Conservation (phyloP, 2,113 vertebrate species). For the Narcine bancroftii region DNA sequence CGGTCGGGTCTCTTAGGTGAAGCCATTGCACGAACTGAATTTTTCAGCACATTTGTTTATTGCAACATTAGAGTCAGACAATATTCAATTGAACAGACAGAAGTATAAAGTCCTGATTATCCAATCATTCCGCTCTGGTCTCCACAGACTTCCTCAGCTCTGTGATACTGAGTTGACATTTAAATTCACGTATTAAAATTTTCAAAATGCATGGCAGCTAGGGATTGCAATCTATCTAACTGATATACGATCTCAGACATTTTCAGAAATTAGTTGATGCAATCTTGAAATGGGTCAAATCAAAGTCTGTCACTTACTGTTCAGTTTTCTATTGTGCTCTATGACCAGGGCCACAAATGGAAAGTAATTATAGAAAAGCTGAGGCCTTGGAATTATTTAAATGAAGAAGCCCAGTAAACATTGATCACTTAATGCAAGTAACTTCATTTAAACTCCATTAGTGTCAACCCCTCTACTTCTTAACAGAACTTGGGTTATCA, state of each 20-base stretch:
- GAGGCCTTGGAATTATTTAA: conserved; percentile 18
- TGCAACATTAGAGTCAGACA: not conserved
- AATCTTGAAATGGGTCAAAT: not conserved
- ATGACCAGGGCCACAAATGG: too few species aligned
- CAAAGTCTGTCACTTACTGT: not conserved
- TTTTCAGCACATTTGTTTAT: too few species aligned
- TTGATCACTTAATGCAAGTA: not conserved
- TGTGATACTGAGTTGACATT: not conserved
- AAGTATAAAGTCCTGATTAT: not conserved
- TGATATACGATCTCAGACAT: not conserved
- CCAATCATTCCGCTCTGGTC: not conserved
- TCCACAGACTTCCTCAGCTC: not conserved
- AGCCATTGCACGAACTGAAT: too few species aligned
- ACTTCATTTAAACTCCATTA: conserved; percentile 18
- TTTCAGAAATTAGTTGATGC: not conserved
- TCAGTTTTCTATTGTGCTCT: not conserved
- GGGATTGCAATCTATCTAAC: not conserved
- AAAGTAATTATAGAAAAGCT: too few species aligned
- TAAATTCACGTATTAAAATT: not conserved
- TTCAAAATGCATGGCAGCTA: not conserved
- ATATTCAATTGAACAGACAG: not conserved
- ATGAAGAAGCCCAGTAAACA: not conserved
- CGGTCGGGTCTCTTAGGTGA: too few species aligned
- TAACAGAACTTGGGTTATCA: not conserved
- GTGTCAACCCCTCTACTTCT: not conserved